Base-by-base conservation (phyloP, 1,140 invertebrate species). In the Ephestia elutella region DNA sequence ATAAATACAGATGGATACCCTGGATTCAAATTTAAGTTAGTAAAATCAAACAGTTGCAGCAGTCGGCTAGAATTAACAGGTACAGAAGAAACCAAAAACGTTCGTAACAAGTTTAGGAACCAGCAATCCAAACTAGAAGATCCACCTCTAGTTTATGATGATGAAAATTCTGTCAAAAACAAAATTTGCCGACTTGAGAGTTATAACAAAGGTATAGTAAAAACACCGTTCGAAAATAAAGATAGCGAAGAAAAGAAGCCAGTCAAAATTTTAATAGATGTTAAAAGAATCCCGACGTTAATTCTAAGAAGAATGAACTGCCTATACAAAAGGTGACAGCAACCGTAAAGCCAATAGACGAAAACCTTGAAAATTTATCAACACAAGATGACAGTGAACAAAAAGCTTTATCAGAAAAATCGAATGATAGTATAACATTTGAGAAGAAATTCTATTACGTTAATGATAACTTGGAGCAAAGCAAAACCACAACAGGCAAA, bases 21-120 rank as follows among this genome's bases (percentile, higher is more conserved):
- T 74, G 92, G 91, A 48, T 91, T 95, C 25, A 95, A 94, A 75
- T 95, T 95, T 77, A 92, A 93, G 68, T 73, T 95, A 55, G 91
- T 96, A 0, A 95, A 95, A 80, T 95, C 94, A 19, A 96, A 96
- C 71, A 95, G 94, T 64, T 96, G 94, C 73, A 95, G 94, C 70
- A 95, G 94, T 75, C 90, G 95, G 35, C 77, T 96, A 49, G 95
- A 96, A 78, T 74, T 96, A 17, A 92, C 94, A 0, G 94, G 94
- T 0, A 91, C 92, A 38, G 91, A 85, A 61, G 87, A 87, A 28
- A 82, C 69, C 53, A 82, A 86, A 69, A 78, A 76, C 58, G 63
- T 68, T n/a, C 68, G 82, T 66, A 49, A 65, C 13, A 82, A 80
- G 70, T 88, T 68, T 57, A 75, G 73, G 65, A 84, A 75, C 60